Evolutionary conservation across 1,140 invertebrate species (phyloP).

Genomic region (Solenopsis fugax): DNA sequence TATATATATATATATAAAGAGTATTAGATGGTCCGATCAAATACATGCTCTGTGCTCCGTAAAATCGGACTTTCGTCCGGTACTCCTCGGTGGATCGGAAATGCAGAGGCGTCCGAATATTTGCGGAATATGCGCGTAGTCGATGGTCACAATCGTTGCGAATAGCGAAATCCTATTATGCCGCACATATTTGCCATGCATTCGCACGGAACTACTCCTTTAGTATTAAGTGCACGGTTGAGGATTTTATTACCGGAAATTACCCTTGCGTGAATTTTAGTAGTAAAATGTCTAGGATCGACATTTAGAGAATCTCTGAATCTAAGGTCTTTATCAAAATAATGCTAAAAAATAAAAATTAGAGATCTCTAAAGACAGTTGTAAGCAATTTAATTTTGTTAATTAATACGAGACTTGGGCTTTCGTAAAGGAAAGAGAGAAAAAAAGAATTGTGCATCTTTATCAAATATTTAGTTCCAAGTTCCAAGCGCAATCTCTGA

Average conservation of each 20-base stretch:
- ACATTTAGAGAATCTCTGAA: background rate
- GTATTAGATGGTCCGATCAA: constrained; percentile 13
- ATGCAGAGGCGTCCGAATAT: constrained; percentile 39
- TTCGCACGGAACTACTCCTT: constrained; percentile 30
- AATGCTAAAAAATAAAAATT: background rate
- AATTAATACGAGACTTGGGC: background rate
- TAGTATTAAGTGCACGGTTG: constrained; percentile 37
- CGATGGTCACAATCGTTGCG: constrained; percentile 53
- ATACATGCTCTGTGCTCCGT: background rate
- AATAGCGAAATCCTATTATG: constrained; percentile 59
- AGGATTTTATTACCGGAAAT: constrained; percentile 30
- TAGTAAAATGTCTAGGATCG: background rate
- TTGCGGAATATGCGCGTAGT: constrained; percentile 44
- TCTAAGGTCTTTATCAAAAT: background rate
- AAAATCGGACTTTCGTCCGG: constrained; percentile 20
- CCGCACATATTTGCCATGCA: constrained; percentile 19
- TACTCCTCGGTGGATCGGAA: constrained; percentile 6
- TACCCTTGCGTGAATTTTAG: background rate
- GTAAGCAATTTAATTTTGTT: background rate
- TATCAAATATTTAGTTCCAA: background rate
- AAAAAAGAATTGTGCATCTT: background rate
- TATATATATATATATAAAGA: background rate
- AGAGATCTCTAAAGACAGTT: background rate
- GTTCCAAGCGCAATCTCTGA: background rate
- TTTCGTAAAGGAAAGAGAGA: background rate